A percentile compares a stretch with the other conserved stretches of the same genome.
Evolutionary conservation across 1,140 invertebrate species (phyloP).

Genomic region (Aphidius ervi): DNA sequence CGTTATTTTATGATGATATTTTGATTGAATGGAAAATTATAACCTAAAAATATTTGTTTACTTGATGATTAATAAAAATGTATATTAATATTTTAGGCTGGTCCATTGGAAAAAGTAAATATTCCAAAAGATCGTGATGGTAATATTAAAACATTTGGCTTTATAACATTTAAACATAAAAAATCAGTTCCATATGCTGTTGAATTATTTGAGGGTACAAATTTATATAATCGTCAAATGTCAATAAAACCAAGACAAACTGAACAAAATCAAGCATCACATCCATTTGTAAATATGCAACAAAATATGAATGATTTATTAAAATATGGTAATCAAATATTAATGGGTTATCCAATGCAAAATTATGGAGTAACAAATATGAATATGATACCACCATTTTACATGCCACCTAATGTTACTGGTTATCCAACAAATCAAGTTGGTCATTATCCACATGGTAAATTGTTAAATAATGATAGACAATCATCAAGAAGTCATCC

Average conservation of each 20-base stretch:
- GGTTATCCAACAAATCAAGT: conserved; percentile 14
- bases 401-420: not conserved
- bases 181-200: conserved; percentile 71
- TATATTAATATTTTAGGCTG: conserved; percentile 56
- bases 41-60: not conserved
- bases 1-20: not conserved
- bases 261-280: conserved; percentile 6
- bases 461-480: conserved; percentile 25
- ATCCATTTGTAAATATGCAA: conserved; percentile 1
- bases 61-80: not conserved
- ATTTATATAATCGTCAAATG: conserved; percentile 53
- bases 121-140: conserved; percentile 72
- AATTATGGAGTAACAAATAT: conserved; percentile 22
- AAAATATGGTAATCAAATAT: conserved; percentile 39
- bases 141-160: conserved; percentile 64
- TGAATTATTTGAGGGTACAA: conserved; percentile 62
- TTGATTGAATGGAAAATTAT: not conserved
- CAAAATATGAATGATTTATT: conserved; percentile 26
- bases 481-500: conserved; percentile 33
- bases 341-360: conserved; percentile 30
- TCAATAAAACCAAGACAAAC: conserved; percentile 41
- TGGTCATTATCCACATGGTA: conserved; percentile 19
- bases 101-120: conserved; percentile 68
- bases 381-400: conserved; percentile 20
- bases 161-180: conserved; percentile 70